Base-by-base conservation (phyloP, 2,888 invertebrate species). In the Drosophila testacea region DNA sequence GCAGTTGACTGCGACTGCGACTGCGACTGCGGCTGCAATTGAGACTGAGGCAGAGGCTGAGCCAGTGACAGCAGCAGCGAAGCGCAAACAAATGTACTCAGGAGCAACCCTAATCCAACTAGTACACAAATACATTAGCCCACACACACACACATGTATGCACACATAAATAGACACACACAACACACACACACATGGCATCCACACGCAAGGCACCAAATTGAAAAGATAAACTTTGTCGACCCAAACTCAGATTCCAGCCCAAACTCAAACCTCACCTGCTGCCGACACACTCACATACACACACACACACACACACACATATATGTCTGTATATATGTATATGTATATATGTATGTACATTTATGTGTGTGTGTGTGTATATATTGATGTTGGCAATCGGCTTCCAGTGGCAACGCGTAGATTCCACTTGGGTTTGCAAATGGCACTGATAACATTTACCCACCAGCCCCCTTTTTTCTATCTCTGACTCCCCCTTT, bases 211-310 rank as follows among this genome's bases (percentile, higher is more conserved):
- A 47, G 71, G 54, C 63, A 67, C 67, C 78, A 81, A 84, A 84
- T 84, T 84, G 84, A 84, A 84, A 84, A 84, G 89, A 84, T 90
- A 84, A 84, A 84, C 84, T 84, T 84, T 90, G 74, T 68, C 70
- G 81, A 69, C 68, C 89, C 90, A 73, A 85, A 73, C 80, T 67
- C 60, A 68, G 65, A 59, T 64, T 68, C 46, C 55, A 66, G 44
- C 50, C 62, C 46, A 6, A 62, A 28, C 32, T 6, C 32, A 9
- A 64, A 41, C 48, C 65, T 63, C 68, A 80, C 83, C 85, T 79
- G 83, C 80, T 62, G 50, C 68, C 57, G 38, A 36, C 50, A 34
- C 46, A 55, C 47, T 39, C 46, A 51, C 36, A 13, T 34, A 44
- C 46, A n/a, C 62, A 41, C 36, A 44, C 28, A 36, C n/a, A n/a